These are phyloP conservation scores for Hemibagrus guttatus DNA, from an alignment of 2,797 vertebrate genomes.

Conservation along the genomic window DNA sequence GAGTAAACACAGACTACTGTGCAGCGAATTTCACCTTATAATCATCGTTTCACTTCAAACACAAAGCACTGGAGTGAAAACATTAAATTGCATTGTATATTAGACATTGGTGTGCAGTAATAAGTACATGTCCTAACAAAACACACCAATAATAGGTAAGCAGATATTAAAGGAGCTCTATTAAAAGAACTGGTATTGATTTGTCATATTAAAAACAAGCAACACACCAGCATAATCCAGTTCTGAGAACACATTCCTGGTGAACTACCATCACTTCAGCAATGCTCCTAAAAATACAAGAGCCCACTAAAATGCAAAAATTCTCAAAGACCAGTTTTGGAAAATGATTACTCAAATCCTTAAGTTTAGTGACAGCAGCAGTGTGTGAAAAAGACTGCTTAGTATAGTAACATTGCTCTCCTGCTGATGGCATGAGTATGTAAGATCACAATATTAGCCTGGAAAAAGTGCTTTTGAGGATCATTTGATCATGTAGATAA, in stretches of 20 bases:
- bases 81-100: not conserved
- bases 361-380: conserved; percentile 19
- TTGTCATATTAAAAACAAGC: not conserved
- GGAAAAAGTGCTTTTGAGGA: not conserved
- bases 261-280: conserved; percentile 11
- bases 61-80: not conserved
- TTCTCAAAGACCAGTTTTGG: conserved; percentile 19
- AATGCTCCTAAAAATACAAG: not conserved
- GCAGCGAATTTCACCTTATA: not conserved
- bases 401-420: not conserved
- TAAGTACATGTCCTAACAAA: not conserved
- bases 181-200: not conserved
- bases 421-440: not conserved
- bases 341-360: conserved; percentile 38
- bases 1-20: not conserved
- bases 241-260: not conserved
- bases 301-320: not conserved
- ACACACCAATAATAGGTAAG: not conserved
- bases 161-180: not conserved
- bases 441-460: not conserved
- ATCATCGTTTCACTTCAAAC: not conserved
- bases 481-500: not conserved
- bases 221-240: not conserved
- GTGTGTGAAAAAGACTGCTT: conserved; percentile 21
- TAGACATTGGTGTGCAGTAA: too few species aligned